Evolutionary conservation across 1,140 invertebrate genomes (phyloP).

Genomic region (Calliphora vicina): DNA sequence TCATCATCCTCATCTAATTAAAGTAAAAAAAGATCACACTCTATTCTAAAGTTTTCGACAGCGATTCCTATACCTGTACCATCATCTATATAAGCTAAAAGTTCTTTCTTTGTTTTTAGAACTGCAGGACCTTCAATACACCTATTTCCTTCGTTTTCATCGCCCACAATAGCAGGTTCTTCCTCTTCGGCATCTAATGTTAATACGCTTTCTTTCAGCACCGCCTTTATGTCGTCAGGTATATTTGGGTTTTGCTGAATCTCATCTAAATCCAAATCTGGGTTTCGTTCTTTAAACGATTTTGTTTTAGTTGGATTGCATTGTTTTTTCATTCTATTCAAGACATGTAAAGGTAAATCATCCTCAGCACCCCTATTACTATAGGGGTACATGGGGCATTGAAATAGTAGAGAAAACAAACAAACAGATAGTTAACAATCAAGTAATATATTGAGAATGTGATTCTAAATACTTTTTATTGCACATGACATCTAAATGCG

Average conservation of each 20-base stretch:
- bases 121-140: slow-evolving; percentile 54
- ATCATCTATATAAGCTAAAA: slow-evolving; percentile 60
- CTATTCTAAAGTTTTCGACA: neutral
- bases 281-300: slow-evolving; percentile 62
- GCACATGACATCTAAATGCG: slow-evolving; percentile 57
- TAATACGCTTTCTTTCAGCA: slow-evolving; percentile 58
- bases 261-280: slow-evolving; percentile 61
- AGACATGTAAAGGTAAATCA: slow-evolving; percentile 26
- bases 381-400: slow-evolving; percentile 28
- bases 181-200: slow-evolving; percentile 47
- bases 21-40: neutral
- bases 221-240: slow-evolving; percentile 61
- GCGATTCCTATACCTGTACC: slow-evolving; percentile 51
- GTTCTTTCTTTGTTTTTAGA: slow-evolving; percentile 58
- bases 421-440: slow-evolving; percentile 29
- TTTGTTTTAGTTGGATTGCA: slow-evolving; percentile 61
- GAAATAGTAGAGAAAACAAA: slow-evolving; percentile 29
- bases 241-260: slow-evolving; percentile 62
- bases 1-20: slow-evolving; percentile 50
- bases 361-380: slow-evolving; percentile 39
- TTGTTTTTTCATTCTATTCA: slow-evolving; percentile 61
- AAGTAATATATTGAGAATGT: neutral
- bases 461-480: slow-evolving; percentile 55
- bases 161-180: slow-evolving; percentile 41
- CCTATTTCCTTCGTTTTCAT: slow-evolving; percentile 39